phyloP scores from a whole-genome alignment of 2,113 vertebrate genomes.

The Uria lomvia region DNA sequence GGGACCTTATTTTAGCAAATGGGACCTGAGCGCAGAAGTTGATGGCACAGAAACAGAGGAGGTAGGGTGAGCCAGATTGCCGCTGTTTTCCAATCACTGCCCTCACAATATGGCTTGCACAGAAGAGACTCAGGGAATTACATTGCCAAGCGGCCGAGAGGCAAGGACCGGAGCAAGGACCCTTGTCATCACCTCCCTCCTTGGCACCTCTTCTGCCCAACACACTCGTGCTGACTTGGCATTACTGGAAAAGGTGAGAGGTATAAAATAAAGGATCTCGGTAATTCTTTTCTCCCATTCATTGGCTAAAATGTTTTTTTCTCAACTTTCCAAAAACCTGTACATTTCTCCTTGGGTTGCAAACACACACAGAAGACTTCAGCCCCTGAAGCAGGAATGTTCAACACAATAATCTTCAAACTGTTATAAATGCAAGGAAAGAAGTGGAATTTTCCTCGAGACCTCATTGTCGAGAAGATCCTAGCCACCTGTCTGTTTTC shows the following conservation, averaged over 20 bases:
- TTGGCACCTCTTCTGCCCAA: not conserved
- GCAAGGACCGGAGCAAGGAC: not conserved
- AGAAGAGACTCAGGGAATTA: not conserved
- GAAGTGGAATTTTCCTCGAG: not conserved
- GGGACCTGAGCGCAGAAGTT: not conserved
- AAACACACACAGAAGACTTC: not conserved
- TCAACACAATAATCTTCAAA: not conserved
- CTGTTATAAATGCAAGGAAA: not conserved
- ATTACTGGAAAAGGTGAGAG: not conserved
- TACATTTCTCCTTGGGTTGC: too few species aligned
- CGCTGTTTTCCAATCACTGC: not conserved
- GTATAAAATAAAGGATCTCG: not conserved
- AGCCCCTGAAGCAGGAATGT: not conserved
- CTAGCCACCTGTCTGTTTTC: not conserved
- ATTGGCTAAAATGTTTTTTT: not conserved
- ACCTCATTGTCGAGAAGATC: not conserved
- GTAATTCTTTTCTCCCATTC: not conserved
- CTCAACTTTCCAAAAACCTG: not conserved
- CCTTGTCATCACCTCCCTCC: not conserved
- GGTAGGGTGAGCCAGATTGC: not conserved
- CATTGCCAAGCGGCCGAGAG: not conserved
- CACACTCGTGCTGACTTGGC: not conserved
- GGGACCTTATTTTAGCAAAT: not conserved
- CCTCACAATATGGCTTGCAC: not conserved
- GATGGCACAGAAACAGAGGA: not conserved